phyloP scores from a whole-genome alignment of 2,888 invertebrate species.

The Scaptomyza tumidula region DNA sequence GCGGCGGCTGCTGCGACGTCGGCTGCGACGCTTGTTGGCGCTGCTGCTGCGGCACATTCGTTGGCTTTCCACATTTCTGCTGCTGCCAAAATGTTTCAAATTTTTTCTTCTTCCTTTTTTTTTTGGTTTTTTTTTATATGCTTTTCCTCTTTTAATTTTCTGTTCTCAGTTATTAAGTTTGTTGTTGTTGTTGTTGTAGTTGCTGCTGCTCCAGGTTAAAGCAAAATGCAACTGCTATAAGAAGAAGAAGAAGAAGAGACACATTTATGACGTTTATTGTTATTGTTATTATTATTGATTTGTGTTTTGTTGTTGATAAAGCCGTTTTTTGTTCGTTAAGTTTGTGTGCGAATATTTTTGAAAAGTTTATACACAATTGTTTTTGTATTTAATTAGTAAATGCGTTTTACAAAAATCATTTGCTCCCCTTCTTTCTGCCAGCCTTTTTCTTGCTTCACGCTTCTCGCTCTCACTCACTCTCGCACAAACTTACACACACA shows the following conservation, averaged over 20 bases:
- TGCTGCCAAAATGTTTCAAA: slow-evolving; percentile 17
- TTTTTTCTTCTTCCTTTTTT: slow-evolving; percentile 11
- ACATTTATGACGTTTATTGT: slow-evolving; percentile 42
- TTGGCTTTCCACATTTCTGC: slow-evolving; percentile 51
- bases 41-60: slow-evolving; percentile 51
- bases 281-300: slow-evolving; percentile 73
- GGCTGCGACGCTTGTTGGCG: slow-evolving; percentile 51
- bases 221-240: slow-evolving; percentile 28
- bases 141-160: slow-evolving; percentile 20
- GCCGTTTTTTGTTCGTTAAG: slow-evolving; percentile 27
- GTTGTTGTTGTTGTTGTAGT: slow-evolving; percentile 14
- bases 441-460: neutral
- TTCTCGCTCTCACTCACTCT: slow-evolving; percentile 17
- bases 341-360: slow-evolving; percentile 11
- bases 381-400: slow-evolving; percentile 60
- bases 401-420: slow-evolving; percentile 68
- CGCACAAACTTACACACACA: slow-evolving; percentile 5
- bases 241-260: slow-evolving; percentile 26
- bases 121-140: neutral
- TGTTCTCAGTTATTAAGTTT: slow-evolving; percentile 18
- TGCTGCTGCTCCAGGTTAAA: slow-evolving; percentile 14
- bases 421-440: slow-evolving; percentile 16
- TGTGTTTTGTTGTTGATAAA: slow-evolving; percentile 25
- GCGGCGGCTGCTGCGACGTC: slow-evolving; percentile 56
- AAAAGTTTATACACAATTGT: slow-evolving; percentile 22